These are phyloP conservation scores for Mus musculus DNA, from an alignment of 2,113 vertebrate genomes.

Conservation along the genomic window DNA sequence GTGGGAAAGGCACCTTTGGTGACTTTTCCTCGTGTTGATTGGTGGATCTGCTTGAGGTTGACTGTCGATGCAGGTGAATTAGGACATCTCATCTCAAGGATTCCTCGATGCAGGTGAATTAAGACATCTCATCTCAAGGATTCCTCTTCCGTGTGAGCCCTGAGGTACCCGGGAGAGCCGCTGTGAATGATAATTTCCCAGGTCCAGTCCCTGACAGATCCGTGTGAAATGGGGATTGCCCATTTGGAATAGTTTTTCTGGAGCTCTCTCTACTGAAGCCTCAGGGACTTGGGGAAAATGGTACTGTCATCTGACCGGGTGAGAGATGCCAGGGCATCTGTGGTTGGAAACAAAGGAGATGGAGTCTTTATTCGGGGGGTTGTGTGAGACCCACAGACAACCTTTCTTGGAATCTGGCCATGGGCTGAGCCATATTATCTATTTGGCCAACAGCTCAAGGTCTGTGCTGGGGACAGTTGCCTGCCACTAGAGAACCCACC, in stretches of 20 bases:
- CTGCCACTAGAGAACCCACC: neutral
- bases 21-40: neutral
- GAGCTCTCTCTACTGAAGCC: neutral
- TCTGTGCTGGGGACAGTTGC: neutral
- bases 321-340: neutral
- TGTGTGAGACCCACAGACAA: neutral
- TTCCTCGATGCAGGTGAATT: neutral
- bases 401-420: neutral
- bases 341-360: neutral
- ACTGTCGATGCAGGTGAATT: too few species aligned
- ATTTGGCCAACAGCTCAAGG: neutral
- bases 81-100: too few species aligned
- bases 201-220: neutral
- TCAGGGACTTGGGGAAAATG: too few species aligned
- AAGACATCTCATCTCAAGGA: neutral
- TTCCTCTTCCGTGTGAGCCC: neutral
- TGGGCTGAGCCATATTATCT: neutral
- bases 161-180: neutral
- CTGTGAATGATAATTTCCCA: neutral
- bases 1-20: neutral
- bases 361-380: neutral
- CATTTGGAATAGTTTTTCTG: slow-evolving; percentile 19
- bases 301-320: neutral
- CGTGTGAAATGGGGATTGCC: neutral
- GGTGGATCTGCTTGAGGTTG: neutral